Evolutionary conservation across 2,797 vertebrate genomes (phyloP).

Genomic region (Acrossocheilus fasciatus): DNA sequence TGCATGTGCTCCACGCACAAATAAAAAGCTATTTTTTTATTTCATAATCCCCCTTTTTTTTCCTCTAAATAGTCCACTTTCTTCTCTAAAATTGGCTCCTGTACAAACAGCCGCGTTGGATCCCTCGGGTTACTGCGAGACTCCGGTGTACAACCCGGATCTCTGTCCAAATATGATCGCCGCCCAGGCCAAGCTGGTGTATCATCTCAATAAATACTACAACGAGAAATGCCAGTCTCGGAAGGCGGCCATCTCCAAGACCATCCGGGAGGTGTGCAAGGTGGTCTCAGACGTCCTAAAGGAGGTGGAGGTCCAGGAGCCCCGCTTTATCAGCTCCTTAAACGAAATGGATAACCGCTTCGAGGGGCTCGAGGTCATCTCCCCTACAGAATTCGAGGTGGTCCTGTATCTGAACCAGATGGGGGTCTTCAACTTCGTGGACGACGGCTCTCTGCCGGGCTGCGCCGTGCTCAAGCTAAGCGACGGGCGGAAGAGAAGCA

Average conservation of each 20-base stretch:
- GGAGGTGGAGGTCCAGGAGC: conserved; percentile 91
- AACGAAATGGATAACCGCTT: conserved; percentile 91
- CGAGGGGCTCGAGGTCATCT: conserved; percentile 88
- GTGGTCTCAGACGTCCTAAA: conserved; percentile 90
- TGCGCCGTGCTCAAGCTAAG: conserved; percentile 90
- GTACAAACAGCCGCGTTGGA: conserved; percentile 97
- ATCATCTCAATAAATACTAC: conserved; percentile 92
- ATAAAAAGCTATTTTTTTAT: conserved; percentile 61
- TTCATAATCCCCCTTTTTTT: conserved; percentile 73
- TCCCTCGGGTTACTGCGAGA: conserved; percentile 92
- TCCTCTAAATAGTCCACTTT: conserved; percentile 75
- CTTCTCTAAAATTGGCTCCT: conserved; percentile 98
- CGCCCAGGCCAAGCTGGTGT: conserved; percentile 91
- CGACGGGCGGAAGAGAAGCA: conserved; percentile 90
- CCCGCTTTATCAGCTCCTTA: conserved; percentile 90
- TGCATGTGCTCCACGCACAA: conserved; percentile 77
- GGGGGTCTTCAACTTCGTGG: conserved; percentile 92
- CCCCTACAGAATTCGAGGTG: conserved; percentile 90
- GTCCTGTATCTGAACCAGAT: conserved; percentile 91
- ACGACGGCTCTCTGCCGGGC: conserved; percentile 89
- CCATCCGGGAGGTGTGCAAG: conserved; percentile 90
- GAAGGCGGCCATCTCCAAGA: conserved; percentile 89
- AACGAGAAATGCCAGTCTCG: conserved; percentile 90
- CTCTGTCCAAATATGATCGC: conserved; percentile 94
- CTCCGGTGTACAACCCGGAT: conserved; percentile 94